Conservation (phyloP, 2,888 invertebrate genomes). For the Epistrophe eligans region DNA sequence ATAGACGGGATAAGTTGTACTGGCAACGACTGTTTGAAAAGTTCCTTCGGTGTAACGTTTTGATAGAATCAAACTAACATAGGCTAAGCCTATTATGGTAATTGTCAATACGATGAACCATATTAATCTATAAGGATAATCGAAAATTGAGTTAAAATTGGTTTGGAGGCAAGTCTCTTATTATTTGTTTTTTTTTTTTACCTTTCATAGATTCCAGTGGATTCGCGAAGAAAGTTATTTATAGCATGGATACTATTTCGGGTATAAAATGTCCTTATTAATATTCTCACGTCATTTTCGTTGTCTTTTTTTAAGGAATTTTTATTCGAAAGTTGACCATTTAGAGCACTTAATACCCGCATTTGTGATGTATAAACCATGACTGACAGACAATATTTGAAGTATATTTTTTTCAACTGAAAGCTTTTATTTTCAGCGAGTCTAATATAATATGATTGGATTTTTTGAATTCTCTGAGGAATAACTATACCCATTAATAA, state of each 20-base stretch:
- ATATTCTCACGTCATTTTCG: conserved; percentile 47
- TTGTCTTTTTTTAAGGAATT: not conserved
- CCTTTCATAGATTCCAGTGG: conserved; percentile 77
- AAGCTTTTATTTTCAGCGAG: conserved; percentile 17
- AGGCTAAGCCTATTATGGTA: conserved; percentile 80
- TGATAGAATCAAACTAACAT: conserved; percentile 81
- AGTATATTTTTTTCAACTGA: not conserved
- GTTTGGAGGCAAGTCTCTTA: accelerated
- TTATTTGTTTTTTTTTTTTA: too few relatives aligned
- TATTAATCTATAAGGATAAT: conserved; percentile 77
- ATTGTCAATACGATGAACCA: conserved; percentile 80
- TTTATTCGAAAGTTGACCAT: conserved; percentile 27
- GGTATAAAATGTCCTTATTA: conserved; percentile 79
- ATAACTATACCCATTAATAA: conserved; percentile 40
- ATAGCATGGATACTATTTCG: conserved; percentile 81
- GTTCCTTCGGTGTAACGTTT: conserved; percentile 80
- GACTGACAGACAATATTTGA: conserved; percentile 35
- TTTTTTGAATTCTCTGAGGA: conserved; percentile 26
- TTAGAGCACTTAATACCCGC: conserved; percentile 53
- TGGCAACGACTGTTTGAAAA: conserved; percentile 82
- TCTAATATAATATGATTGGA: not conserved
- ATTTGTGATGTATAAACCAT: conserved; percentile 56
- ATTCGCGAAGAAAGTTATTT: conserved; percentile 78
- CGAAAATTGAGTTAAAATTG: not conserved
- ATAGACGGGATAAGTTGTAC: conserved; percentile 81